phyloP scores from a whole-genome alignment of 2,113 vertebrate species.

The Camarhynchus parvulus region DNA sequence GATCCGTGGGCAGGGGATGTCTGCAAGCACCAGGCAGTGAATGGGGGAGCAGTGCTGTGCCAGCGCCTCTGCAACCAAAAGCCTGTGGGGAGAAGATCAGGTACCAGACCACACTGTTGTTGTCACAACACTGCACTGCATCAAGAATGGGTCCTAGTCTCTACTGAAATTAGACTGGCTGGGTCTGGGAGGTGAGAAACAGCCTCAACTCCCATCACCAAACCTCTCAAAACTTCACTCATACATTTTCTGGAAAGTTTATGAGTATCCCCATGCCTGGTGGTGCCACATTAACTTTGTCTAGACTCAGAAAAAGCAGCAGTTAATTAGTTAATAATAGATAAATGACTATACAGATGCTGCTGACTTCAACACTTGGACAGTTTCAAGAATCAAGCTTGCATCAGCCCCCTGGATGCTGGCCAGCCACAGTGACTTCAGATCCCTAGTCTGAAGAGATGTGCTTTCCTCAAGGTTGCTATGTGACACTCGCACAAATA shows the following conservation, averaged over 20 bases:
- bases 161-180: background rate
- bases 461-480: slow-evolving; percentile 18
- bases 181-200: background rate
- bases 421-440: background rate
- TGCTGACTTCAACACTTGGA: background rate
- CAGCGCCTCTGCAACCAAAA: background rate
- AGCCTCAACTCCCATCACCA: background rate
- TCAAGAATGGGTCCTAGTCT: background rate
- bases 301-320: background rate
- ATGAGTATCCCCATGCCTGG: background rate
- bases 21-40: background rate
- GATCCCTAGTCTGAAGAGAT: background rate
- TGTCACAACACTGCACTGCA: rapidly evolving
- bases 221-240: background rate
- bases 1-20: background rate
- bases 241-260: background rate
- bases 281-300: background rate
- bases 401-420: background rate
- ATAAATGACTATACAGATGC: background rate
- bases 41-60: background rate
- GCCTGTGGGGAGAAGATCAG: background rate
- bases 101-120: background rate
- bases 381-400: background rate
- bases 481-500: background rate
- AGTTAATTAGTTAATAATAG: background rate